phyloP scores from a whole-genome alignment of 2,888 invertebrate genomes.

The Tenodera sinensis region DNA sequence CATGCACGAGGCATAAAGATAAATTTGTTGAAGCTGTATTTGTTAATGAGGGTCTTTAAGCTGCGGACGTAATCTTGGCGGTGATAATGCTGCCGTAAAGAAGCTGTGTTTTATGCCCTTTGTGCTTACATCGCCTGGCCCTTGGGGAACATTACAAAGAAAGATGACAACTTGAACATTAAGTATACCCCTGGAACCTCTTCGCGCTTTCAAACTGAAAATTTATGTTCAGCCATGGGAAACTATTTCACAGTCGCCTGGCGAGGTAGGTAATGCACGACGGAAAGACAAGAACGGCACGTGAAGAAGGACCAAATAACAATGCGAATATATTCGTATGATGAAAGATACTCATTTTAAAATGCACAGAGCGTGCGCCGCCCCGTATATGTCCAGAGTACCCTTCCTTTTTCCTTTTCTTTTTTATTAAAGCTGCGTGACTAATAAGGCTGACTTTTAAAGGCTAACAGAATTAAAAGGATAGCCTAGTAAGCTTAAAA shows the following conservation, averaged over 20 bases:
- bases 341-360: neutral
- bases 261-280: neutral
- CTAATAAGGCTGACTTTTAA: too few relatives aligned
- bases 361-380: too few relatives aligned
- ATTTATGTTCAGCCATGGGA: neutral
- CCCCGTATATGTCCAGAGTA: too few relatives aligned
- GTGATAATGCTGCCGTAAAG: neutral
- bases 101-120: neutral
- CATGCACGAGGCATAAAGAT: too few relatives aligned
- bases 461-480: too few relatives aligned
- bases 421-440: too few relatives aligned
- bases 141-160: neutral
- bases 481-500: too few relatives aligned
- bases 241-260: neutral
- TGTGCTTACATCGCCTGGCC: neutral
- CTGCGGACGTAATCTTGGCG: neutral
- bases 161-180: neutral
- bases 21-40: neutral
- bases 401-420: too few relatives aligned
- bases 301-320: neutral
- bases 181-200: neutral
- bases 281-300: neutral
- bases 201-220: neutral
- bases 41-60: neutral
- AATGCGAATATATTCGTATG: neutral